Conservation (phyloP, 2,797 vertebrate species). For the Gadopsis bispinosus region DNA sequence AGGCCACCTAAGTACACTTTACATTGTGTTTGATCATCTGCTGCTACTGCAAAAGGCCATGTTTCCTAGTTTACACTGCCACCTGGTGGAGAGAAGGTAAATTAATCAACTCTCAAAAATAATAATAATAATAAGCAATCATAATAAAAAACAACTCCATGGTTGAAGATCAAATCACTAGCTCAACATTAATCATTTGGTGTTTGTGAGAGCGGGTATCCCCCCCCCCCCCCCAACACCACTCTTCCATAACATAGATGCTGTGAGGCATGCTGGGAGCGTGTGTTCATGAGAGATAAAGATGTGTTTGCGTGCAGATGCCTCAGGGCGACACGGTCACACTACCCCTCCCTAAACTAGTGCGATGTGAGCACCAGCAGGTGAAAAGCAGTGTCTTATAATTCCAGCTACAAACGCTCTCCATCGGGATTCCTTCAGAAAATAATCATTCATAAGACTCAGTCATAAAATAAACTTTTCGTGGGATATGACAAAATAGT, state of each 20-base stretch:
- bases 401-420: slow-evolving; percentile 6
- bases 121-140: background rate
- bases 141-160: background rate
- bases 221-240: slow-evolving; percentile 36
- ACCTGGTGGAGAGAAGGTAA: slow-evolving; percentile 56
- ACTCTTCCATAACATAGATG: slow-evolving; percentile 6
- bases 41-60: background rate
- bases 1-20: slow-evolving; percentile 38
- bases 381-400: too few relatives aligned
- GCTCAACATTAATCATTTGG: slow-evolving; percentile 4
- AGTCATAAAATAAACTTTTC: background rate
- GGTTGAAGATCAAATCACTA: background rate
- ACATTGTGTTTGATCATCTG: slow-evolving; percentile 45
- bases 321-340: slow-evolving; percentile 43
- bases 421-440: background rate
- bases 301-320: slow-evolving; percentile 59
- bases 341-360: slow-evolving; percentile 70
- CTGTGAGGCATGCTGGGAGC: slow-evolving; percentile 47
- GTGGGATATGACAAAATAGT: background rate
- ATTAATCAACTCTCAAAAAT: background rate
- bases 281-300: slow-evolving; percentile 80
- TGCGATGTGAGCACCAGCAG: slow-evolving; percentile 18
- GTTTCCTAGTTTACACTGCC: slow-evolving; percentile 60
- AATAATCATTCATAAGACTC: background rate
- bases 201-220: slow-evolving; percentile 39